phyloP scores from a whole-genome alignment of 2,888 invertebrate genomes.

The Perizoma flavofasciatum region DNA sequence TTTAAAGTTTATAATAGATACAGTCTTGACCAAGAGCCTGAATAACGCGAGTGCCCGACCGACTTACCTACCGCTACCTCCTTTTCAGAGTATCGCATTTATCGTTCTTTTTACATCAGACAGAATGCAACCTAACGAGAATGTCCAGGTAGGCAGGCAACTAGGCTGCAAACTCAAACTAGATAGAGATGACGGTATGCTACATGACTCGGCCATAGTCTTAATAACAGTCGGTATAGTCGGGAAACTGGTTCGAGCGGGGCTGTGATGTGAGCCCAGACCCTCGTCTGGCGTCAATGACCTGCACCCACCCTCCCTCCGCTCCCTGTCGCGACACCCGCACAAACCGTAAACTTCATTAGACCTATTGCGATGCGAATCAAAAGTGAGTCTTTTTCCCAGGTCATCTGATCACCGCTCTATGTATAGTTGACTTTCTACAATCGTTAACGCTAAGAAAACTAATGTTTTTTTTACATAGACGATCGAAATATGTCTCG shows the following conservation, averaged over 20 bases:
- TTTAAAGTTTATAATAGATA: no score
- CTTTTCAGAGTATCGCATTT: conserved; percentile 8
- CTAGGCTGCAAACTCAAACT: conserved; percentile 71
- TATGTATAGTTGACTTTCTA: no score
- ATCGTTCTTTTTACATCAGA: conserved; percentile 24
- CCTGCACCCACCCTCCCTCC: conserved; percentile 59
- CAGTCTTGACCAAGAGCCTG: no score
- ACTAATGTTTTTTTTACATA: no score
- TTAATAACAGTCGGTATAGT: conserved; percentile 38
- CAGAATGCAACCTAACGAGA: conserved; percentile 60
- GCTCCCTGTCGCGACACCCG: conserved; percentile 63
- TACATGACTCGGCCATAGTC: conserved; percentile 53
- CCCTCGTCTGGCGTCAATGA: conserved; percentile 76
- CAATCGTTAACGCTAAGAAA: no score
- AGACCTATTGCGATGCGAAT: conserved; percentile 67
- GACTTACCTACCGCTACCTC: conserved; percentile 15
- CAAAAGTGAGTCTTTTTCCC: conserved; percentile 65
- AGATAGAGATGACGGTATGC: conserved; percentile 74
- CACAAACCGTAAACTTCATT: conserved; percentile 75
- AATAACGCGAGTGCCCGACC: background rate
- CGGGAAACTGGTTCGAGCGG: conserved; percentile 47
- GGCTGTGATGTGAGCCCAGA: conserved; percentile 61
- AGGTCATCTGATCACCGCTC: conserved; percentile 24
- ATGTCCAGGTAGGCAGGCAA: conserved; percentile 66
- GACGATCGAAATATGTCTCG: no score